Percentiles rank a stretch among this genome's conserved stretches.
These are phyloP conservation scores for Ochropleura leucogaster DNA, from an alignment of 2,888 invertebrate species.

Conservation along the genomic window DNA sequence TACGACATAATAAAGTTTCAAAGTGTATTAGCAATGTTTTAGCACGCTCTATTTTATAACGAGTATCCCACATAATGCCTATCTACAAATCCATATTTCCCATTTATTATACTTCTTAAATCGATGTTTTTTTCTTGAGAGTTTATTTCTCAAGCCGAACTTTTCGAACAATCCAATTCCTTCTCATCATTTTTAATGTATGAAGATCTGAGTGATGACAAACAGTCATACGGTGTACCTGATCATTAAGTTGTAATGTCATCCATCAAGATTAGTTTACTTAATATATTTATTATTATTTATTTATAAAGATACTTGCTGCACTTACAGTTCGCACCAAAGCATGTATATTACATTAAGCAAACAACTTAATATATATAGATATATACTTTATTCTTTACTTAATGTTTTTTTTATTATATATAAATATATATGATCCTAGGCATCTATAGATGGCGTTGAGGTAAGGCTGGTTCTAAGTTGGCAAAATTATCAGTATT, in stretches of 20 bases:
- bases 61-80: slow-evolving; percentile 60
- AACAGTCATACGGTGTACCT: slow-evolving; percentile 68
- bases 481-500: slow-evolving; percentile 60
- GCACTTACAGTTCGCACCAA: too few relatives aligned
- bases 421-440: slow-evolving; percentile 38
- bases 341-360: too few relatives aligned
- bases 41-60: slow-evolving; percentile 50
- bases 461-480: slow-evolving; percentile 58
- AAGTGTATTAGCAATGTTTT: background rate
- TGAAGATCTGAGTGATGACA: slow-evolving; percentile 37
- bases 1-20: background rate
- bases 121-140: slow-evolving; percentile 58
- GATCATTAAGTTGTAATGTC: slow-evolving; percentile 22
- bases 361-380: too few relatives aligned
- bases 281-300: slow-evolving; percentile 19
- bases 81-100: slow-evolving; percentile 62
- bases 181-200: slow-evolving; percentile 21
- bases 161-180: slow-evolving; percentile 54
- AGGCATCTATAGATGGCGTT: slow-evolving; percentile 52
- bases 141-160: slow-evolving; percentile 30
- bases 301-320: too few relatives aligned
- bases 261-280: slow-evolving; percentile 21
- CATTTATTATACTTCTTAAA: slow-evolving; percentile 31
- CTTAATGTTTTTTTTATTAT: too few relatives aligned
- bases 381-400: too few relatives aligned